Evolutionary conservation across 1,140 invertebrate species (phyloP).

Genomic region (Laupala kohalensis): DNA sequence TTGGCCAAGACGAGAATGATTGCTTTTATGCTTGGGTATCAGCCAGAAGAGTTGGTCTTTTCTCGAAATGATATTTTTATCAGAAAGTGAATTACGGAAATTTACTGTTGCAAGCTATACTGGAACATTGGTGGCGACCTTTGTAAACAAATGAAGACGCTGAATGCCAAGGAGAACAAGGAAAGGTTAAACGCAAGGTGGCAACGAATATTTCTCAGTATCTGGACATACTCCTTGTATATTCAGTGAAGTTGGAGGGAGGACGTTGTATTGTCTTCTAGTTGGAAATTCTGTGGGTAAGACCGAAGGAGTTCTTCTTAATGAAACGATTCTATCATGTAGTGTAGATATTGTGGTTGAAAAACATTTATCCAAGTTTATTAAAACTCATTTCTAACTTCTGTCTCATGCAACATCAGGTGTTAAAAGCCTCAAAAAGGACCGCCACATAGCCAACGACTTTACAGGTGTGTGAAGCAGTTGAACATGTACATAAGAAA

Average conservation of each 20-base stretch:
- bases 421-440: conserved; percentile 89
- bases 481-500: conserved; percentile 98
- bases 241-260: conserved; percentile 89
- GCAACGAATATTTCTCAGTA: conserved; percentile 80
- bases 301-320: conserved; percentile 81
- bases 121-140: conserved; percentile 86
- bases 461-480: conserved; percentile 98
- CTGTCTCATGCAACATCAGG: conserved; percentile 82
- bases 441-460: conserved; percentile 94
- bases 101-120: conserved; percentile 80
- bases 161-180: conserved; percentile 34
- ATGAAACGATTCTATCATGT: conserved; percentile 93
- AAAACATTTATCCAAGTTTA: conserved; percentile 88
- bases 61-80: conserved; percentile 60
- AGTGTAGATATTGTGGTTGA: conserved; percentile 90
- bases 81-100: conserved; percentile 96
- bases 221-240: conserved; percentile 94
- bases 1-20: conserved; percentile 93
- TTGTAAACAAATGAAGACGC: conserved; percentile 46
- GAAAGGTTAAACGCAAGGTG: conserved; percentile 35
- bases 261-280: conserved; percentile 78
- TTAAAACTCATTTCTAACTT: conserved; percentile 95
- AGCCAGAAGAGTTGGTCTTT: conserved; percentile 82
- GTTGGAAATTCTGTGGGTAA: conserved; percentile 89
- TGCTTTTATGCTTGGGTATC: conserved; percentile 98